Evolutionary conservation across 2,888 invertebrate genomes (phyloP), one percentile per base, ranked within the genome.

Genomic region (Ophion obscuratus): DNA sequence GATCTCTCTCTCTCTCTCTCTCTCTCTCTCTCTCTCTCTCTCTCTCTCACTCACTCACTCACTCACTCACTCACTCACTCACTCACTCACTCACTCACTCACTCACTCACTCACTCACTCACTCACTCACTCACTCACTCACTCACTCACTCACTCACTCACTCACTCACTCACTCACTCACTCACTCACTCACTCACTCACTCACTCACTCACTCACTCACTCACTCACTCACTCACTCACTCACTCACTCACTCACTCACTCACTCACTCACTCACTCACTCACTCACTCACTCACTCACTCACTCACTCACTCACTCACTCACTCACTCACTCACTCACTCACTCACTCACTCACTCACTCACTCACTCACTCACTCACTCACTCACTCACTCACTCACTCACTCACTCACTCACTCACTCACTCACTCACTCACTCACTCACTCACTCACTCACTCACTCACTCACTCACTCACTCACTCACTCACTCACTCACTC

Each of bases 71-170:
- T 67, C 61, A 31, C 68, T 40, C 14, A 4, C 53, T 11, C 53
- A 2, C 75, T 86, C 88, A 86, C 40, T 74, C 44, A n/a, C 47
- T 85, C 68, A 79, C 80, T 71, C 75, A 86, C 88, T 86, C 40
- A 74, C 44, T 78, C 57, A 68, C 68, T 67, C 61, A 31, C 68
- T 40, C 14, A 4, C 53, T 11, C 53, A 2, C 75, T 86, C 88
- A 86, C 40, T 74, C 44, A n/a, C 47, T 85, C 68, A 79, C 80
- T 71, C 75, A 86, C 88, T 86, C 40, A 74, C 44, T 78, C 57
- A 68, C 68, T 67, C 61, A 31, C 68, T 40, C 14, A 4, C 53
- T 11, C 53, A 2, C 75, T 86, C 88, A 86, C 40, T 74, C 44
- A n/a, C 47, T 85, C 68, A 79, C 80, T 71, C 75, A 86, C 88